These are phyloP conservation scores for Emydoidea blandingii DNA, from an alignment of 2,797 vertebrate genomes.

Conservation along the genomic window DNA sequence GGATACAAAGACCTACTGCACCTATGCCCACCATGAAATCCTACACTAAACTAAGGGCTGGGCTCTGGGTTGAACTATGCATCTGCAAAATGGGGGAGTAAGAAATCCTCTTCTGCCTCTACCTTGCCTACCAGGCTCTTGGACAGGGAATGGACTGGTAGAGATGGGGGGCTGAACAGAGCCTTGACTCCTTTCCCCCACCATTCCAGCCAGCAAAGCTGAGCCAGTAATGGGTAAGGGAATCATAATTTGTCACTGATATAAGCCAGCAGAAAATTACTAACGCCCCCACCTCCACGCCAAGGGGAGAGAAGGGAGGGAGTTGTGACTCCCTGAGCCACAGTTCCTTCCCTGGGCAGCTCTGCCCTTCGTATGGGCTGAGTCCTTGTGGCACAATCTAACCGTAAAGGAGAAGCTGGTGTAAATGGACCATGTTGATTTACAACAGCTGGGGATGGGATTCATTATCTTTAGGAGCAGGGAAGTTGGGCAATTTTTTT, in stretches of 20 bases:
- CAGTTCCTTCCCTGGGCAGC: neutral
- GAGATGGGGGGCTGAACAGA: neutral
- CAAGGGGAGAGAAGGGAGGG: neutral
- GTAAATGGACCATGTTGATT: neutral
- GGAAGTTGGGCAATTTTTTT: neutral
- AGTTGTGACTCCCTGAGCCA: neutral
- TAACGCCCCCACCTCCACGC: neutral
- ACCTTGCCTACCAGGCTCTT: neutral
- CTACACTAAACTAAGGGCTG: neutral
- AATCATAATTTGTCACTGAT: neutral
- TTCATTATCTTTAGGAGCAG: neutral
- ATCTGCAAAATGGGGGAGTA: fast-evolving
- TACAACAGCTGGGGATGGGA: neutral
- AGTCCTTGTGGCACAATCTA: neutral
- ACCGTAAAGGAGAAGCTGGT: no score
- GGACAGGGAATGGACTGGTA: neutral
- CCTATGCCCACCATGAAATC: neutral
- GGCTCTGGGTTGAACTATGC: neutral
- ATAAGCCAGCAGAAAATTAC: neutral
- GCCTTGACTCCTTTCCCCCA: neutral
- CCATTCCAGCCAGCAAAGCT: neutral
- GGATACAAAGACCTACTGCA: neutral
- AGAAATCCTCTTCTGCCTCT: neutral
- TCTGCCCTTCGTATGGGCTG: neutral
- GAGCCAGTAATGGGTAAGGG: neutral